Evolutionary conservation across 2,797 vertebrate genomes (phyloP), one percentile per base, ranked within the genome.

Genomic region (Ibycter americanus): DNA sequence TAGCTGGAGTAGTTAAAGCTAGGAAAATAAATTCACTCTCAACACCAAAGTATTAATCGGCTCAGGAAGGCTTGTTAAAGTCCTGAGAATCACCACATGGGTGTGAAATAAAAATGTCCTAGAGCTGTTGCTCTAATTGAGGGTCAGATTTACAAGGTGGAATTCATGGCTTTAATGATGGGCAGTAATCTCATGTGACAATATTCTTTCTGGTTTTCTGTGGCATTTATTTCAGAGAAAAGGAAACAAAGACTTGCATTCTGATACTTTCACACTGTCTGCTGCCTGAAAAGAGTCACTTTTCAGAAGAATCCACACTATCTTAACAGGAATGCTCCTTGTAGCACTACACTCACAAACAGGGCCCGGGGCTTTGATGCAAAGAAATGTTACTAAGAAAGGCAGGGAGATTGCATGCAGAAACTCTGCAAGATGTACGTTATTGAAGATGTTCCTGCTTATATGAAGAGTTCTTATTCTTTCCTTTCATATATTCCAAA

Each of bases 21-120:
- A 95, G 95, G 95, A 96, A 98, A 98, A 98, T 98, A 97, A 98
- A 98, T 98, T 97, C 94, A 67, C 91, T 98, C 85, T 97, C 87
- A 95, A 87, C 80, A 73, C 92, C 66, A 87, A 97, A 96, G 96
- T 97, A 97, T 98, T 97, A 98, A 98, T 96, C 91, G 97, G 89
- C 70, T 97, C 73, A 91, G 76, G 83, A 96, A 96, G 91, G 74
- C 61, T 94, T 79, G 26, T 18, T 59, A 65, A 80, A 42, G 74
- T 94, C 55, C 51, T 81, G 59, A 44, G 34, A 71, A 77, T n/a
- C 18, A 81, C 27, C 19, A 58, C 44, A 74, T 38, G 36, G 8
- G 9, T 79, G 51, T 55, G 62, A 97, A 96, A 91, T 70, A 51
- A 42, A 78, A 51, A 77, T 19, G 12, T 49, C 40, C 59, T n/a